phyloP scores from a whole-genome alignment of 1,140 invertebrate genomes.

The Anadara kagoshimensis region DNA sequence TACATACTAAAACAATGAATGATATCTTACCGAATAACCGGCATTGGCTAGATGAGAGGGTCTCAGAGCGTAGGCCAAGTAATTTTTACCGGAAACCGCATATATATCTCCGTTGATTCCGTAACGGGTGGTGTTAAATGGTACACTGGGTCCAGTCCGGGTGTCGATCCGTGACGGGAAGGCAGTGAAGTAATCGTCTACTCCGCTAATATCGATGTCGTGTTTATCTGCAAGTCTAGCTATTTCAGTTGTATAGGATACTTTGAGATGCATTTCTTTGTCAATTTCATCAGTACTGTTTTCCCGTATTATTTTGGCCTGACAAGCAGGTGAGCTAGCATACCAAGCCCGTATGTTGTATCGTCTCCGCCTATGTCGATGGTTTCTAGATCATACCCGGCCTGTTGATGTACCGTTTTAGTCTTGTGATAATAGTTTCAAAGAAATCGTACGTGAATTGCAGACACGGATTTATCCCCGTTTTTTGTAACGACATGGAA shows the following conservation, averaged over 20 bases:
- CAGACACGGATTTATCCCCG: too few species aligned
- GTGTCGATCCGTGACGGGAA: slow-evolving; percentile 17
- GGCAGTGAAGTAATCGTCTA: slow-evolving; percentile 57
- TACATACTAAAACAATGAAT: too few species aligned
- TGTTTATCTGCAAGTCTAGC: slow-evolving; percentile 41
- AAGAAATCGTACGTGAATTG: slow-evolving; percentile 37
- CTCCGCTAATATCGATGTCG: slow-evolving; percentile 48
- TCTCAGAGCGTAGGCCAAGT: too few species aligned
- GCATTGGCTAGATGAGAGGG: too few species aligned
- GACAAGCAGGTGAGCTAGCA: slow-evolving; percentile 45
- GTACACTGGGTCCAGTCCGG: too few species aligned
- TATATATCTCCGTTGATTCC: too few species aligned
- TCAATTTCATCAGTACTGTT: too few species aligned
- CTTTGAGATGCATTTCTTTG: slow-evolving; percentile 28
- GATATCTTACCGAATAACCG: too few species aligned
- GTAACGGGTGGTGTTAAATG: too few species aligned
- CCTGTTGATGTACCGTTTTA: slow-evolving; percentile 37
- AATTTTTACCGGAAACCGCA: too few species aligned
- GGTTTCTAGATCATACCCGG: slow-evolving; percentile 47
- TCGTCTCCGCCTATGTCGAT: slow-evolving; percentile 68
- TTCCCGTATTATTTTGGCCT: background rate
- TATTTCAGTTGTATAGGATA: slow-evolving; percentile 43
- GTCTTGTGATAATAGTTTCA: slow-evolving; percentile 36
- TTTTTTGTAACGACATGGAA: too few species aligned
- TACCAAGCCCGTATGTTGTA: slow-evolving; percentile 48